A percentile compares a stretch with the other conserved stretches of the same genome.
phyloP scores from a whole-genome alignment of 2,888 invertebrate species.

The Labia minor region DNA sequence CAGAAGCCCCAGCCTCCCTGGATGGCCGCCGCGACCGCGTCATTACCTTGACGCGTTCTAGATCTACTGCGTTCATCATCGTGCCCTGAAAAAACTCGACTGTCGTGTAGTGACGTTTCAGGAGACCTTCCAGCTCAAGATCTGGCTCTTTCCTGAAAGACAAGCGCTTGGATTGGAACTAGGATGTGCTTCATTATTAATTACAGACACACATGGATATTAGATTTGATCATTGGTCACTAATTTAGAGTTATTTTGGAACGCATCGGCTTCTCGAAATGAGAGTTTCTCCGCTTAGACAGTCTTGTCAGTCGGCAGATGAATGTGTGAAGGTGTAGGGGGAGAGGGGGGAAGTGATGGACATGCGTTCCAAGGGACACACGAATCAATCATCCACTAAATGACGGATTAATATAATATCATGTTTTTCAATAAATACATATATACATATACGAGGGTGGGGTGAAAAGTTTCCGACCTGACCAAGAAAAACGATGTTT shows the following conservation, averaged over 20 bases:
- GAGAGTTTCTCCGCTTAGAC: background rate
- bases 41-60: slow-evolving; percentile 97
- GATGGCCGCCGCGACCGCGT: slow-evolving; percentile 18
- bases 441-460: no score
- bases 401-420: no score
- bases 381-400: background rate
- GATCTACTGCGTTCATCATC: slow-evolving; percentile 99
- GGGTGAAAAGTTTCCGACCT: no score
- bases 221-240: no score
- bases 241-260: no score
- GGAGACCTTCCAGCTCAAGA: slow-evolving; percentile 98
- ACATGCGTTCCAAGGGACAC: background rate
- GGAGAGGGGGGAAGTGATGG: background rate
- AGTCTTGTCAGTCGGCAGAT: slow-evolving; percentile 4
- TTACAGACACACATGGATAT: background rate
- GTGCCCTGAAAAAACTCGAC: slow-evolving; percentile 99
- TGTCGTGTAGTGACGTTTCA: slow-evolving; percentile 99
- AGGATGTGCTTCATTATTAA: slow-evolving; percentile 1
- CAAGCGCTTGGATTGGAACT: slow-evolving; percentile 30
- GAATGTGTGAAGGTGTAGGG: background rate
- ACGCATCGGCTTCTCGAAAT: no score
- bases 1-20: slow-evolving; percentile 18
- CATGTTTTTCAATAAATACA: no score
- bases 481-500: no score
- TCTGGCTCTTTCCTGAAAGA: slow-evolving; percentile 96